Evolutionary conservation across 1,140 invertebrate genomes (phyloP).

Genomic region (Trichonephila inaurata): DNA sequence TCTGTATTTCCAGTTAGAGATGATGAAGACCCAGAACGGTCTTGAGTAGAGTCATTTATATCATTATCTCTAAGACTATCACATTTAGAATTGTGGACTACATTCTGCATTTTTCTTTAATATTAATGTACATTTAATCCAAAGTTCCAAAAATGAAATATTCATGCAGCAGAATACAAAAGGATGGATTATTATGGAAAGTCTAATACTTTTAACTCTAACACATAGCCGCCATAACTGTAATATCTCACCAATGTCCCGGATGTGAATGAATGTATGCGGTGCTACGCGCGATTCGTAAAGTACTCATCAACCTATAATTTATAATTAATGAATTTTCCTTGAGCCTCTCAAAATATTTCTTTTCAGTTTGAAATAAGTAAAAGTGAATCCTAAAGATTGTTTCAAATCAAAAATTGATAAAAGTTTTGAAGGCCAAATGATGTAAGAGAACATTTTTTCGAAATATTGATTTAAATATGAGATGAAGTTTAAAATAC

Average conservation of each 20-base stretch:
- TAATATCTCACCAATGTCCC: conserved; percentile 72
- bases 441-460: too few species aligned
- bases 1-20: conserved; percentile 78
- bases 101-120: conserved; percentile 89
- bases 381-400: too few species aligned
- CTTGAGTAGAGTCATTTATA: conserved; percentile 79
- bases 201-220: conserved; percentile 57
- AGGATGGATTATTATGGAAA: conserved; percentile 23
- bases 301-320: conserved; percentile 62
- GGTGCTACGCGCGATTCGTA: conserved; percentile 61
- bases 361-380: too few species aligned
- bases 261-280: conserved; percentile 72
- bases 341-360: not conserved
- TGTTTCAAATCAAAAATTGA: too few species aligned
- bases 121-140: conserved; percentile 64
- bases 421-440: too few species aligned
- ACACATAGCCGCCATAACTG: conserved; percentile 76
- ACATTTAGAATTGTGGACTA: conserved; percentile 87
- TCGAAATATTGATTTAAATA: too few species aligned
- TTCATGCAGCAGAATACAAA: conserved; percentile 53
- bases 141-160: conserved; percentile 29
- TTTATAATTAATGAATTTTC: conserved; percentile 39
- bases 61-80: conserved; percentile 85
- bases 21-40: conserved; percentile 77
- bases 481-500: too few species aligned